Evolutionary conservation across 1,140 invertebrate species (phyloP), one percentile per base, ranked within the genome.

Genomic region (Lepidurus couesii): DNA sequence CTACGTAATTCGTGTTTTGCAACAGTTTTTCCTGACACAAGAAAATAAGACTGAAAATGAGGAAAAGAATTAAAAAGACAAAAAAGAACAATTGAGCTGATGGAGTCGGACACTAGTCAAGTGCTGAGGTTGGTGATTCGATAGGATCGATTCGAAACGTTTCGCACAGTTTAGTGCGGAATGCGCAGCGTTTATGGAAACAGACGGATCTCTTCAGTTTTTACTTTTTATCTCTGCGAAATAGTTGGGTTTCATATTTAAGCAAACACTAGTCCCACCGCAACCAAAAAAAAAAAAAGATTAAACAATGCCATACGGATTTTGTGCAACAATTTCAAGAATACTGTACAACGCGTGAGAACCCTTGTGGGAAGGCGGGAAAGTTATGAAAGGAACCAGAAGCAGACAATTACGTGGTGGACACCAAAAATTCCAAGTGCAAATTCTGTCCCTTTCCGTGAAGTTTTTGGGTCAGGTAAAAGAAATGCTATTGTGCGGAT

Each of bases 1-100:
- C 34, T 34, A 65, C 53, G 53, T 65, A 65, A 65, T 65, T 65
- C 53, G 53, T 65, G 53, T 65, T 65, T 65, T 65, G 53, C 53
- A 65, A 21, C 53, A 65, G 21, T 65, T 65, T 34, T 65, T 65
- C 53, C 53, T 13, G 53, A 65, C 53, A 65, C 6, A 21, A 65
- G 53, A 3, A 65, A 65, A 65, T 2, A 34, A 34, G 34, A 34
- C 16, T 65, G 53, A 21, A 65, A 21, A 16, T 65, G 53, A 13
- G 8, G 13, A 65, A 21, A 10, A 47, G 21, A 21, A 65, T n/a
- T n/a, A 65, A 21, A 65, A 5, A 16, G 0, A 47, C 9, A 1
- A 0, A 13, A 13, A 65, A 65, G 3, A 10, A 65, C 53, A 65
- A 9, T 65, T 13, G 16, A n/a, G 21, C 53, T 13, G 53, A 65